A percentile compares a stretch with the other conserved stretches of the same genome.
phyloP scores from a whole-genome alignment of 1,140 invertebrate species.

The Octopus bimaculoides region DNA sequence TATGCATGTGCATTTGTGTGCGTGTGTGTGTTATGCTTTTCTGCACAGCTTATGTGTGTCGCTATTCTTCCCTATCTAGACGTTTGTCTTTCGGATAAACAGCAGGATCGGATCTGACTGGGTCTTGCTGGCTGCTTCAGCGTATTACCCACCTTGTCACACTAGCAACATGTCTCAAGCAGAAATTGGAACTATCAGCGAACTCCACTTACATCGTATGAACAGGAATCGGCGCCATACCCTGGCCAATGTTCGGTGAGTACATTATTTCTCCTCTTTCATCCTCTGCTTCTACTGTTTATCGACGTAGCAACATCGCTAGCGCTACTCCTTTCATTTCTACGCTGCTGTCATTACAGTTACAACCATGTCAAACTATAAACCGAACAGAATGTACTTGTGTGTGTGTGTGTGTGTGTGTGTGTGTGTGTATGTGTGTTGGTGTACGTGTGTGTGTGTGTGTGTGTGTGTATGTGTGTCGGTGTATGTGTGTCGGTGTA shows the following conservation, averaged over 20 bases:
- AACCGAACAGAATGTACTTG: not conserved
- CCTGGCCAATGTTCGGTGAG: constrained; percentile 11
- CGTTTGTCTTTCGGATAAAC: too few species aligned
- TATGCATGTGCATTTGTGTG: not conserved
- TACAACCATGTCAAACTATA: not conserved
- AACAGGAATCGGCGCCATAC: constrained; percentile 11
- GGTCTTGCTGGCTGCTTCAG: not conserved
- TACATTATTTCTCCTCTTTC: not conserved
- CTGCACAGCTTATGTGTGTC: not conserved
- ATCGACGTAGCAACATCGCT: not conserved
- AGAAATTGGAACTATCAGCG: not conserved
- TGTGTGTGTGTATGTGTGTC: not conserved
- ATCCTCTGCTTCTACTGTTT: not conserved
- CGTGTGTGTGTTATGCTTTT: not conserved
- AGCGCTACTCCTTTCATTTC: not conserved
- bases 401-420: not conserved
- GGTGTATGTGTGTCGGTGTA: not conserved
- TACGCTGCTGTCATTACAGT: not conserved
- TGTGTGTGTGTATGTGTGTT: not conserved
- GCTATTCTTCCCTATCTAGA: too few species aligned
- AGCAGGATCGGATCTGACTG: not conserved
- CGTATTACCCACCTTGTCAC: not conserved
- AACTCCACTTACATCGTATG: not conserved
- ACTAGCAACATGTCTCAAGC: not conserved
- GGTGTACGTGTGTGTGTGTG: not conserved